A percentile compares a stretch with the other conserved stretches of the same genome.
These are phyloP conservation scores for Vollenhovia emeryi DNA, from an alignment of 1,140 invertebrate species.

Conservation along the genomic window DNA sequence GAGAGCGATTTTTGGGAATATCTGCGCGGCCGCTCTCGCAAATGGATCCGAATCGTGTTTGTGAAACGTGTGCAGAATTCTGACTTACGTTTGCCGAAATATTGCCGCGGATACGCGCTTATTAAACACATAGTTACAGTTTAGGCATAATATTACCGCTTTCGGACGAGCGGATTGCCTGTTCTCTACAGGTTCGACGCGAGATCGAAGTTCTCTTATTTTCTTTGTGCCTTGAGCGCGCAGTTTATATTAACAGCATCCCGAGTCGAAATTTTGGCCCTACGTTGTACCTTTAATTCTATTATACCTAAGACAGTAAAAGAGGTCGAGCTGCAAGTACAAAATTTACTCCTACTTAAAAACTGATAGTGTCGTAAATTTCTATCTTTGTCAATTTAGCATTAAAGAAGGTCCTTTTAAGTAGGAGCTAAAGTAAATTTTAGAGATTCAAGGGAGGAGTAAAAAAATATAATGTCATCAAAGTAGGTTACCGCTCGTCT, in stretches of 20 bases:
- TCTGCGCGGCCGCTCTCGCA: slow-evolving; percentile 47
- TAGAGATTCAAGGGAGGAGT: too few species aligned
- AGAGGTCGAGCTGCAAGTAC: too few species aligned
- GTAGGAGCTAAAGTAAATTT: too few species aligned
- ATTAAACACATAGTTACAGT: neutral
- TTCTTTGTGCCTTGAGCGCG: neutral
- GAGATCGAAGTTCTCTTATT: neutral
- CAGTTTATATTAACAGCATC: neutral
- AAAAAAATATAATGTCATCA: too few species aligned
- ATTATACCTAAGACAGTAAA: too few species aligned
- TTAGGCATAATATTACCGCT: neutral
- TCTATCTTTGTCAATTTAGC: too few species aligned
- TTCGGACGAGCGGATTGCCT: neutral
- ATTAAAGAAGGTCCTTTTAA: too few species aligned
- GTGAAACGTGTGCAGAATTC: slow-evolving; percentile 47
- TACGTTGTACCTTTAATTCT: too few species aligned
- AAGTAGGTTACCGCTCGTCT: too few species aligned
- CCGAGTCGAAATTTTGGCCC: too few species aligned
- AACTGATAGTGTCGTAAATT: too few species aligned
- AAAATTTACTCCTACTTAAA: too few species aligned
- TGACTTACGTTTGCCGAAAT: slow-evolving; percentile 44
- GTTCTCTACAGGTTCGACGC: neutral
- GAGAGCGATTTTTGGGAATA: slow-evolving; percentile 59
- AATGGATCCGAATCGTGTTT: slow-evolving; percentile 55
- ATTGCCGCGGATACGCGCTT: neutral